These are phyloP conservation scores for Sebastes kiyomatsui DNA, from an alignment of 2,797 vertebrate genomes.

Conservation along the genomic window DNA sequence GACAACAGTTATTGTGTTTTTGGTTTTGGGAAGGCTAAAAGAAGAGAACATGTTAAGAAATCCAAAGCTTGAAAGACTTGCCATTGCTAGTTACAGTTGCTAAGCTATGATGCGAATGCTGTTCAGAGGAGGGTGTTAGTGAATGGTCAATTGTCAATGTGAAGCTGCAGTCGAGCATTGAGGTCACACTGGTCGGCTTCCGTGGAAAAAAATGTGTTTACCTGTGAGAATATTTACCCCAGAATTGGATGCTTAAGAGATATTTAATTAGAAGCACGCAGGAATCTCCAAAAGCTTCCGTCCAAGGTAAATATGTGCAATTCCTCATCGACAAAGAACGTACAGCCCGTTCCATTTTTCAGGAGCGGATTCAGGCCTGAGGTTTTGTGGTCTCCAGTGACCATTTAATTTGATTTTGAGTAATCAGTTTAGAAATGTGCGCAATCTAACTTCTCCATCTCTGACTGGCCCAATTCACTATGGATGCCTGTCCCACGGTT, in stretches of 20 bases:
- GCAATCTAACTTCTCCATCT: constrained; percentile 54
- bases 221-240: constrained; percentile 33
- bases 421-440: constrained; percentile 66
- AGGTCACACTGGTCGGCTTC: constrained; percentile 24
- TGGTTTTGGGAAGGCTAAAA: not conserved
- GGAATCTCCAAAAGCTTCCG: constrained; percentile 7
- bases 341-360: constrained; percentile 31
- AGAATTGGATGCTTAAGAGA: constrained; percentile 21
- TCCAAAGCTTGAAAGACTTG: not conserved
- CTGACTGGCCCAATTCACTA: constrained; percentile 23
- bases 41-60: not conserved
- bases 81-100: not conserved
- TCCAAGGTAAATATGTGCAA: constrained; percentile 44
- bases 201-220: constrained; percentile 37
- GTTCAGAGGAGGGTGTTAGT: not conserved
- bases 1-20: not conserved
- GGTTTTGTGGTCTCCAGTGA: constrained; percentile 51
- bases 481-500: not conserved
- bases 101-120: not conserved
- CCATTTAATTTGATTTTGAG: constrained; percentile 69
- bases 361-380: not conserved
- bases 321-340: constrained; percentile 22
- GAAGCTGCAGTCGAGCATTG: not conserved
- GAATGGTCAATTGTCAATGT: not conserved
- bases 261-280: constrained; percentile 16